Base-by-base conservation (phyloP, 2,797 vertebrate genomes). In the Aeoliscus strigatus region DNA sequence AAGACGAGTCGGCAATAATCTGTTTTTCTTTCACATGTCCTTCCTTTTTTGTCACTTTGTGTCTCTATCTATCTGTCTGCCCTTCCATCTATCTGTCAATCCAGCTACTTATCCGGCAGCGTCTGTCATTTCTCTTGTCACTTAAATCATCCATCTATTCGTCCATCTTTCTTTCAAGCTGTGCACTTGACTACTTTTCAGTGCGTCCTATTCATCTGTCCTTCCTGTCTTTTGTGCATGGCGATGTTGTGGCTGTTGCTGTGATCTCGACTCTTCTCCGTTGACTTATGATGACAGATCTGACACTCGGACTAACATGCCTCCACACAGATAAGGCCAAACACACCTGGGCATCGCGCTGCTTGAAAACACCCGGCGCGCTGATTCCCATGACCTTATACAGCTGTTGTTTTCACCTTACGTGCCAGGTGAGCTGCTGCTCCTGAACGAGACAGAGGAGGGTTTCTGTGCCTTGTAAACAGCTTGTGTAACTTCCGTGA, bases 121-220 rank as follows among this genome's bases (percentile, higher is more conserved):
- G 58, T 70, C 66, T 81, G 68, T 79, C 75, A 70, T 70, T 79
- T 50, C 59, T 61, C 66, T 47, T 77, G 80, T 80, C 81, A 73
- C 71, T 75, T 69, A 65, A 79, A 79, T 72, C 61, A 77, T 78
- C 67, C 39, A n/a, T 68, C 73, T 60, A 65, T 76, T 65, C 66
- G 71, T 44, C 53, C 73, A 73, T 82, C 70, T 34, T 12, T 83
- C 75, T 81, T 73, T 84, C 75, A 74, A 63, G 59, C 56, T 6
- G 9, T 15, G 30, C 63, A 53, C 55, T 77, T 45, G 8, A 54
- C 37, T 26, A 8, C 39, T 42, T 57, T 51, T 60, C 60, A 25
- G 12, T 6, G 29, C 42, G 13, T 56, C 48, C 60, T 66, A 60
- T 68, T 76, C 67, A 56, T 73, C 73, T 63, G 41, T 66, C 69